Evolutionary conservation across 35 echinoderm and acorn worm species (phyloP), one percentile per base, ranked within the genome.

Genomic region (Chiridota heheva): DNA sequence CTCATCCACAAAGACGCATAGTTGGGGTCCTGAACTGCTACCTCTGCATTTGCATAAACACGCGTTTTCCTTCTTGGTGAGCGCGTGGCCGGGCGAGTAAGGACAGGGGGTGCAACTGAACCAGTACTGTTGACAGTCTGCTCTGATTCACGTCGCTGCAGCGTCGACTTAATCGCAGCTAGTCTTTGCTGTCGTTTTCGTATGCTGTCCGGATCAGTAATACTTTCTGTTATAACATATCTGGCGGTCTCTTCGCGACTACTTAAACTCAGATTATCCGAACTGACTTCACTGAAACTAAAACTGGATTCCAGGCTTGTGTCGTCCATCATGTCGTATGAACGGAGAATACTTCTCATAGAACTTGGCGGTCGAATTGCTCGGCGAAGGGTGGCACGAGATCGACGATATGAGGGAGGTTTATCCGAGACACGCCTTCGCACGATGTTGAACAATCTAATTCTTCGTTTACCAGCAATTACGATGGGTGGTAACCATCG

Each of bases 1-100:
- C n/a, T 84, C 72, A 69, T 69, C 78, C 90, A 93, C 69, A 93
- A 46, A 4, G 90, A 86, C 7, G 90, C 77, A 69, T 93, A 93
- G 57, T 93, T 93, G 2, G 90, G 85, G 69, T 93, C 90, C 22
- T 82, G 77, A 5, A 73, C 27, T 20, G 83, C 84, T 44, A 93
- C 67, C 24, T 80, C 84, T 7, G 90, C 90, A 60, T 93, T 93
- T 42, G 80, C 76, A 39, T 93, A 93, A 26, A 87, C 60, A 27
- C 75, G 84, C 37, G 84, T 87, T 42, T 87, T 78, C 36, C 75
- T 64, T 46, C 42, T 44, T n/a, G 40, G 31, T 45, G 62, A 34
- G 33, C 57, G 48, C 26, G 72, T 36, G 16, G 72, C 28, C 3
- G 72, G 60, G 48, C 38, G 44, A 27, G 39, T 80, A 15, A 36